Conservation (phyloP, 1,140 invertebrate species). For the Drepana arcuata region DNA sequence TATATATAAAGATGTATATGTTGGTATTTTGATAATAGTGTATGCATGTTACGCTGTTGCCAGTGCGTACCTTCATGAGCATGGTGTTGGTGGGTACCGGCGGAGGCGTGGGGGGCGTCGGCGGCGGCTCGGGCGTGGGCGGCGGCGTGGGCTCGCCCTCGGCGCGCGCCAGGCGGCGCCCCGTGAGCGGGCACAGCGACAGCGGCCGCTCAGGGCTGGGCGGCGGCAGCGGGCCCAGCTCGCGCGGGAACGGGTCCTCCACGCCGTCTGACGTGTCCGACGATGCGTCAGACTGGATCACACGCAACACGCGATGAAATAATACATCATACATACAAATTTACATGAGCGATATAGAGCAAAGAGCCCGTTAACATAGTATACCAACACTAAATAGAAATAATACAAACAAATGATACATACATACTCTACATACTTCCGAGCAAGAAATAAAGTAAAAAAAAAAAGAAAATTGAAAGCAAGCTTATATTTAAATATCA, state of each 20-base stretch:
- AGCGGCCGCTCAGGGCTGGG: constrained; percentile 78
- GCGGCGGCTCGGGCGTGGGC: constrained; percentile 48
- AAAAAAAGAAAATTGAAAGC: not conserved
- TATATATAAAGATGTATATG: too few relatives aligned
- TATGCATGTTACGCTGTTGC: too few relatives aligned
- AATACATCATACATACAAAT: too few relatives aligned
- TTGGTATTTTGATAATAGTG: too few relatives aligned
- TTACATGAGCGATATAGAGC: too few relatives aligned
- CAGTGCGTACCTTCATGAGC: constrained; percentile 47
- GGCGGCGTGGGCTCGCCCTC: constrained; percentile 77
- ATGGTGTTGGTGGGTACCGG: constrained; percentile 26
- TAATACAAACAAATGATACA: too few relatives aligned
- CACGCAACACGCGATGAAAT: too few relatives aligned
- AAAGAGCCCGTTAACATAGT: too few relatives aligned
- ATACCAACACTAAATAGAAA: too few relatives aligned
- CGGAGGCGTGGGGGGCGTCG: constrained; percentile 31
- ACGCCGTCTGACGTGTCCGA: constrained; percentile 74
- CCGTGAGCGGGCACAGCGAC: constrained; percentile 78
- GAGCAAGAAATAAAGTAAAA: too few relatives aligned
- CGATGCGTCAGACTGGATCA: constrained; percentile 51
- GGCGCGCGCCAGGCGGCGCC: constrained; percentile 77
- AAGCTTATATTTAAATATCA: not conserved
- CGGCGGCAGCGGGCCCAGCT: constrained; percentile 74
- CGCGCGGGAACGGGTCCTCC: constrained; percentile 73
- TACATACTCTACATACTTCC: too few relatives aligned